Percentiles rank a stretch among this genome's conserved stretches.
Evolutionary conservation across 2,113 vertebrate genomes (phyloP).

Genomic region (Spea multiplicata): DNA sequence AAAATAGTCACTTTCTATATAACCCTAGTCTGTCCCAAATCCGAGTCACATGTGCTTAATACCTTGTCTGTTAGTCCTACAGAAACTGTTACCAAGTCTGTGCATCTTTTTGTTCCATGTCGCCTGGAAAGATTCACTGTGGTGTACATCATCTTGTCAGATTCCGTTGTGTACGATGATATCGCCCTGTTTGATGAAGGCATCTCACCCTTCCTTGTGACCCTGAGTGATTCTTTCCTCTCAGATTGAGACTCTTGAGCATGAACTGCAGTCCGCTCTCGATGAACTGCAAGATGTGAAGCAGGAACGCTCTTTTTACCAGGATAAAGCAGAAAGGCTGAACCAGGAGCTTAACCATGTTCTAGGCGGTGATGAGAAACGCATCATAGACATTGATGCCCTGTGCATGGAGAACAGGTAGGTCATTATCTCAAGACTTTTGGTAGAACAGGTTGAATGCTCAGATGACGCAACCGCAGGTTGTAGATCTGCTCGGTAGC

Average conservation of each 20-base stretch:
- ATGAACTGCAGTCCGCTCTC: conserved; percentile 78
- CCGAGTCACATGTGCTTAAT: no score
- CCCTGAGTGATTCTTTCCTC: conserved; percentile 45
- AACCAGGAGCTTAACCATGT: conserved; percentile 93
- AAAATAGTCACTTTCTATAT: neutral
- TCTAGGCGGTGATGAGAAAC: conserved; percentile 81
- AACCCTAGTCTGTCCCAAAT: neutral
- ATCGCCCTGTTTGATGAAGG: no score
- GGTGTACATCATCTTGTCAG: no score
- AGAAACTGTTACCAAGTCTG: no score
- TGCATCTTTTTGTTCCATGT: no score
- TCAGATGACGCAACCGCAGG: no score
- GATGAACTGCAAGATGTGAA: conserved; percentile 92
- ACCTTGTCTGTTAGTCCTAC: no score
- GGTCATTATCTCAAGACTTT: conserved; percentile 22
- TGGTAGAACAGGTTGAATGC: no score
- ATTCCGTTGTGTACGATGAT: no score
- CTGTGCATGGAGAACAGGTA: conserved; percentile 97
- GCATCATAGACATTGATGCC: conserved; percentile 87
- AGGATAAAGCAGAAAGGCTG: conserved; percentile 88
- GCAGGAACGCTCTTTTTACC: conserved; percentile 85
- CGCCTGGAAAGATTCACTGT: no score
- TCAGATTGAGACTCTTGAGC: conserved; percentile 84
- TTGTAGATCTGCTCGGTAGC: no score
- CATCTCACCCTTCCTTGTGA: neutral